Evolutionary conservation across 2,888 invertebrate species (phyloP), one percentile per base, ranked within the genome.

Genomic region (Asteroscopus sphinx): DNA sequence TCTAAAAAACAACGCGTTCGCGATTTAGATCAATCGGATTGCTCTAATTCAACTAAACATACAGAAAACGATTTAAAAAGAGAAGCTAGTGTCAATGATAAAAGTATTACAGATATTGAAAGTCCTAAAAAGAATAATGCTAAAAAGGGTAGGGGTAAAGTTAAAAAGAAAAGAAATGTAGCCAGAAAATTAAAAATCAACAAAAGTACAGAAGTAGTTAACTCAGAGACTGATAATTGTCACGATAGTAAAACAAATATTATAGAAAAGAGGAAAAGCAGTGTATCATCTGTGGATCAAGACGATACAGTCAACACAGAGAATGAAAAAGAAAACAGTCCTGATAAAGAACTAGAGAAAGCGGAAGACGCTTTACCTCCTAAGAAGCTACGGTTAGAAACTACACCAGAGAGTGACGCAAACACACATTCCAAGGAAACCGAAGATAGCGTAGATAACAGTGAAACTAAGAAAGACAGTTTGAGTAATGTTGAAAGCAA

Each of bases 1-100:
- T 82, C 89, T 46, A 94, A 94, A 68, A 94, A 94, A 66, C 94
- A 89, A 66, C 93, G 94, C 76, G 82, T 91, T 47, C 81, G 93
- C 52, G 88, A 89, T 65, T 48, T 81, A 46, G 90, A 89, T 35
- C 87, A 86, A 73, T 83, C 88, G 3, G 89, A 91, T 57, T 83
- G 80, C 66, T 85, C 90, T 39, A 88, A 86, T 72, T 82, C 88
- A 49, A 84, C 81, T 15, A 84, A 80, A 51, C 78, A 68, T 61
- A 64, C 71, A 48, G 86, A 87, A 68, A 86, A 81, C 61, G 83
- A 89, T 30, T 66, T 79, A 30, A 86, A 82, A 72, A 79, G 78
- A 49, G 89, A 90, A 66, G 75, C 81, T 53, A 83, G 80, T 80
- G 73, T 82, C 51, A 88, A 87, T 68, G 90, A 92, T 44, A 91